Percentiles rank a stretch among this genome's conserved stretches.
Conservation (phyloP, 2,888 invertebrate genomes). For the Troides helena region DNA sequence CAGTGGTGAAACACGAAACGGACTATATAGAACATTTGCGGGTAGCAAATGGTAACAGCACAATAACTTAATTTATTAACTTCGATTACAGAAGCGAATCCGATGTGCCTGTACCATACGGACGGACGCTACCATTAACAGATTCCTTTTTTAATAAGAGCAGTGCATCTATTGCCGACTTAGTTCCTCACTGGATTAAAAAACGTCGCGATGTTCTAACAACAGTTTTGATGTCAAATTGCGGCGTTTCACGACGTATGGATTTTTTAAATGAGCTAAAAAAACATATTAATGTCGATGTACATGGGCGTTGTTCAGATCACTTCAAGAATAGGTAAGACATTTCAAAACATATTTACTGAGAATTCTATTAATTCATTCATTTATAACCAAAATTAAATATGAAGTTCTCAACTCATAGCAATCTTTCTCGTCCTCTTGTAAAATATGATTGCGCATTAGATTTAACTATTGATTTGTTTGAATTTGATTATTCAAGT, state of each 20-base stretch:
- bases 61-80: background rate
- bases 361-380: no score
- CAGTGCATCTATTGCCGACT: conserved; percentile 34
- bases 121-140: conserved; percentile 70
- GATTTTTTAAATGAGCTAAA: conserved; percentile 22
- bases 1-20: no score
- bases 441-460: no score
- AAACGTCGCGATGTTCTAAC: conserved; percentile 71
- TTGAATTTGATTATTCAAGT: no score
- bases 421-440: no score
- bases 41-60: no score
- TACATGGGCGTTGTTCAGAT: conserved; percentile 43
- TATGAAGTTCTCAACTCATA: no score
- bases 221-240: conserved; percentile 82
- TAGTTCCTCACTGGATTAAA: conserved; percentile 62
- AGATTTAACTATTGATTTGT: no score
- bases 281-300: conserved; percentile 20
- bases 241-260: conserved; percentile 62
- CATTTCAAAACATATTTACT: background rate
- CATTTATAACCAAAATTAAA: no score
- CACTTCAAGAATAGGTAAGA: conserved; percentile 40
- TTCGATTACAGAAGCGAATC: conserved; percentile 77
- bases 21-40: no score
- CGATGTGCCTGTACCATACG: conserved; percentile 84
- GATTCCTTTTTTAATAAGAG: conserved; percentile 35